These are phyloP conservation scores for Caenorhabditis brenneri DNA, from an alignment of 1,140 invertebrate species.

Conservation along the genomic window DNA sequence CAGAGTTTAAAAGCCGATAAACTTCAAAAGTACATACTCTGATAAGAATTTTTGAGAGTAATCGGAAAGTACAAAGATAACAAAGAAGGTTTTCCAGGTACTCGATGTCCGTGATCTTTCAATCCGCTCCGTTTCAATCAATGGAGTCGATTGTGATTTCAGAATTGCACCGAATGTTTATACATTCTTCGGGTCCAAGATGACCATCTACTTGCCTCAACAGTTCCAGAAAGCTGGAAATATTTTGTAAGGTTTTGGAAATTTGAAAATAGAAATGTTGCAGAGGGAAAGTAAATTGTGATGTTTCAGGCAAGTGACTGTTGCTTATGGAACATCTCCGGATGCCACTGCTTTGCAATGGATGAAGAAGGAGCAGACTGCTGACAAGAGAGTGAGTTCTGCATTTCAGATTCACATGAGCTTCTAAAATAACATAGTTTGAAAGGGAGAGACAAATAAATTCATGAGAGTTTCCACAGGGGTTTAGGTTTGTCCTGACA, in stretches of 20 bases:
- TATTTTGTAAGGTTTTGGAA: constrained; percentile 26
- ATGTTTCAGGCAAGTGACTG: constrained; percentile 76
- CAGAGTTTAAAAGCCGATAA: not conserved
- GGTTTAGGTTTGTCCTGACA: too few relatives aligned
- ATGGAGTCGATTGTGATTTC: constrained; percentile 73
- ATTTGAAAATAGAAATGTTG: not conserved
- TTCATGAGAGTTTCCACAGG: too few relatives aligned
- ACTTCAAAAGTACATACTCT: not conserved
- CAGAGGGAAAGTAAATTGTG: not conserved
- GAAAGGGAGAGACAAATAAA: too few relatives aligned
- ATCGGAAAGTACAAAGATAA: not conserved
- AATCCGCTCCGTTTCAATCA: constrained; percentile 74
- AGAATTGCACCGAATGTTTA: constrained; percentile 76
- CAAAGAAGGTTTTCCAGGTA: constrained; percentile 76
- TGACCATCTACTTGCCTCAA: constrained; percentile 78
- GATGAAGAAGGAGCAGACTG: constrained; percentile 84
- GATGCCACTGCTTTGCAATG: constrained; percentile 85
- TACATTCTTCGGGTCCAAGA: constrained; percentile 79
- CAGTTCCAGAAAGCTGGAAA: constrained; percentile 46
- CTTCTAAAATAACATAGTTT: too few relatives aligned
- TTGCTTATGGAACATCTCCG: constrained; percentile 80
- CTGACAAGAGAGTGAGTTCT: constrained; percentile 84
- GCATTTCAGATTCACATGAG: too few relatives aligned
- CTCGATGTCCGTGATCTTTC: constrained; percentile 80
- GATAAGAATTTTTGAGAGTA: not conserved